Conservation (phyloP, 2,113 vertebrate genomes). For the Saccopteryx leptura region DNA sequence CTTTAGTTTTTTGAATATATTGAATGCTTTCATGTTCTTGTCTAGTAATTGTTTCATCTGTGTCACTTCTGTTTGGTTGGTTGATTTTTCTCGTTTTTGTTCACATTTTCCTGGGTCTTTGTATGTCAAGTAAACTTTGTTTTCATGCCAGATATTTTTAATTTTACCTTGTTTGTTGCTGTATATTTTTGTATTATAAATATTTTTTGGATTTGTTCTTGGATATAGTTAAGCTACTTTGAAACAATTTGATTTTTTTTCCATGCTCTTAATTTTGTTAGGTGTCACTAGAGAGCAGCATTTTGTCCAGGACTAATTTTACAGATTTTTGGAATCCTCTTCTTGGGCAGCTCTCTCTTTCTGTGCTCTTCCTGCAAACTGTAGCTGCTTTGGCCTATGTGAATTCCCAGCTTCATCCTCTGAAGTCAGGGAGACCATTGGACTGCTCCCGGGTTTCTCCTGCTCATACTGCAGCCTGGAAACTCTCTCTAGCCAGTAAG, state of each 20-base stretch:
- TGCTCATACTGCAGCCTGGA: background rate
- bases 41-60: background rate
- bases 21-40: background rate
- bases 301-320: background rate
- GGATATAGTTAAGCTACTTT: background rate
- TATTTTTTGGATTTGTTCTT: constrained; percentile 8
- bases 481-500: background rate
- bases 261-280: background rate
- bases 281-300: background rate
- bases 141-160: background rate
- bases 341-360: background rate
- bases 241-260: background rate
- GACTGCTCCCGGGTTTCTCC: background rate
- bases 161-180: background rate
- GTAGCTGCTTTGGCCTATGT: background rate
- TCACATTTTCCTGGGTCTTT: background rate
- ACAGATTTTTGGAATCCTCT: background rate
- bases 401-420: background rate
- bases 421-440: background rate
- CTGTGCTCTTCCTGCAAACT: background rate
- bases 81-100: background rate
- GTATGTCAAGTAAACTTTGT: background rate
- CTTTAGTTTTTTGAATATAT: background rate
- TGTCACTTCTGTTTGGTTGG: background rate
- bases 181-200: background rate